Percentiles rank a stretch among this genome's conserved stretches.
These are phyloP conservation scores for Lycodopsis pacificus DNA, from an alignment of 2,797 vertebrate species.

Conservation along the genomic window DNA sequence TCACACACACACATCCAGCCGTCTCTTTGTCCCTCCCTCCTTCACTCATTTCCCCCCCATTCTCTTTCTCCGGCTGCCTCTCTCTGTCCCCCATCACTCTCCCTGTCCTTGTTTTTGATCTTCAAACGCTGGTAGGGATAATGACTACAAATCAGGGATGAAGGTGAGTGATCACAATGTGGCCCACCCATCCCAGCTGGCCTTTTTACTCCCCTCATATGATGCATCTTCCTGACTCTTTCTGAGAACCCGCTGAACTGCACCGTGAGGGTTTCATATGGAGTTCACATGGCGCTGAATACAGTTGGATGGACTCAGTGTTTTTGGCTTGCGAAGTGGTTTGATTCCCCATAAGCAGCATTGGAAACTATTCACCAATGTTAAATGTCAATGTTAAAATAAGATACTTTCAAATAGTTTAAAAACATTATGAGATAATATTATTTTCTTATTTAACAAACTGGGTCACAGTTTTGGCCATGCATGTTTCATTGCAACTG, in stretches of 20 bases:
- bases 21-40: conserved; percentile 77
- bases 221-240: conserved; percentile 83
- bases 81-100: conserved; percentile 84
- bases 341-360: not conserved
- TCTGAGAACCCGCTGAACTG: conserved; percentile 80
- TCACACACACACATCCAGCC: conserved; percentile 61
- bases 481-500: not conserved
- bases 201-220: conserved; percentile 84
- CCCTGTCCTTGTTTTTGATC: conserved; percentile 88
- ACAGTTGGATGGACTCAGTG: conserved; percentile 39
- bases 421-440: not conserved
- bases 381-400: not conserved
- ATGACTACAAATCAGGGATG: conserved; percentile 89
- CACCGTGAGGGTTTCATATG: conserved; percentile 60
- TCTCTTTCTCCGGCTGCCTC: conserved; percentile 75
- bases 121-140: conserved; percentile 87
- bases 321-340: conserved; percentile 13
- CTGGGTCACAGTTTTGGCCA: not conserved
- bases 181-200: conserved; percentile 88
- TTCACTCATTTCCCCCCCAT: conserved; percentile 71
- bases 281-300: conserved; percentile 61
- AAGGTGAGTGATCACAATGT: conserved; percentile 88
- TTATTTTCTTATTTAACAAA: not conserved
- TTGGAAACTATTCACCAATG: not conserved
- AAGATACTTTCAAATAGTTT: not conserved